phyloP scores from a whole-genome alignment of 1,140 invertebrate species.

The Bombus huntii region DNA sequence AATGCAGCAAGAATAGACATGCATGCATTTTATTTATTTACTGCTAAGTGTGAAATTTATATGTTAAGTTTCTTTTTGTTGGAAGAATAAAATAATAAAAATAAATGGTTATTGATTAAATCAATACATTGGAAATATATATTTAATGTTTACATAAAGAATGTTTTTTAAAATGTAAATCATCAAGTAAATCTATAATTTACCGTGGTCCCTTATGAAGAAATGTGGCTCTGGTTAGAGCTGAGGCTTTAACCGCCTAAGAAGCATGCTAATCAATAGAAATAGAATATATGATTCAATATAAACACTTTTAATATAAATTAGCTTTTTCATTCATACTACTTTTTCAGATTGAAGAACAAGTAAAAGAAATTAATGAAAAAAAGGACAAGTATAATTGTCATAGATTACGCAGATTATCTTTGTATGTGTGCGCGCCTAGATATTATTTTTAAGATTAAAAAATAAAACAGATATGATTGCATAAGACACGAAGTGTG shows the following conservation, averaged over 20 bases:
- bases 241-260: constrained; percentile 74
- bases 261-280: constrained; percentile 75
- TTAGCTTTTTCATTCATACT: constrained; percentile 1
- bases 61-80: background rate
- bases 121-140: background rate
- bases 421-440: background rate
- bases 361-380: constrained; percentile 4
- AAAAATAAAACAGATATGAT: constrained; percentile 11
- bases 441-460: background rate
- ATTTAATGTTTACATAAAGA: background rate
- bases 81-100: background rate
- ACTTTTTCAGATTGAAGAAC: background rate
- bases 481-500: background rate
- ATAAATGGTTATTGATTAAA: background rate
- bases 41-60: background rate
- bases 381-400: background rate
- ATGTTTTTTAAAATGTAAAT: background rate
- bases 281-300: constrained; percentile 22
- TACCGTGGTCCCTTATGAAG: constrained; percentile 63
- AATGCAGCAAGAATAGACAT: constrained; percentile 2
- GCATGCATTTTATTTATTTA: background rate
- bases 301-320: constrained; percentile 23
- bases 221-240: constrained; percentile 71
- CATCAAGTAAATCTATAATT: constrained; percentile 48
- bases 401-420: constrained; percentile 14